Evolutionary conservation across 2,113 vertebrate genomes (phyloP).

Genomic region (Ornithorhynchus anatinus): DNA sequence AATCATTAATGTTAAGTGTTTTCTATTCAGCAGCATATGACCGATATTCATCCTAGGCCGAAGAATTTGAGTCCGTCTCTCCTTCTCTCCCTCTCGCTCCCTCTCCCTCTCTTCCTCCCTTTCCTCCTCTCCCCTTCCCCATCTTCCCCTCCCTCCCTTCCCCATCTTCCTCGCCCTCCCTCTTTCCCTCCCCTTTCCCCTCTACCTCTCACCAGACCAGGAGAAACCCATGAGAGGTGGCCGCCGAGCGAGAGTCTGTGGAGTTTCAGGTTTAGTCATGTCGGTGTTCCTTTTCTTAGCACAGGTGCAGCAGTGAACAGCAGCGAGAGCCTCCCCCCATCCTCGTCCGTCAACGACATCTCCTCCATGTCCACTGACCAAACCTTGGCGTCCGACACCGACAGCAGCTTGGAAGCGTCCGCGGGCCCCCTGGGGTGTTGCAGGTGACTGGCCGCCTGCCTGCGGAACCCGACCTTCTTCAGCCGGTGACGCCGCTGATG

Average conservation of each 20-base stretch:
- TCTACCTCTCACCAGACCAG: too few species aligned
- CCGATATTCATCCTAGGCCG: too few species aligned
- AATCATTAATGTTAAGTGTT: too few species aligned
- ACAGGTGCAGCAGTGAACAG: constrained; percentile 99
- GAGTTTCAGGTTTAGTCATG: constrained; percentile 86
- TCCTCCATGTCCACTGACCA: constrained; percentile 99
- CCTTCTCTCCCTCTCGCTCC: too few species aligned
- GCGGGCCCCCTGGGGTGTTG: constrained; percentile 98
- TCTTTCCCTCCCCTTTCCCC: too few species aligned
- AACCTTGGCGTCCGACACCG: constrained; percentile 98
- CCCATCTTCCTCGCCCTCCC: too few species aligned
- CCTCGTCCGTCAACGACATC: constrained; percentile 98
- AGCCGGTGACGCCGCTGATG: constrained; percentile 83
- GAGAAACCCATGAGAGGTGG: too few species aligned
- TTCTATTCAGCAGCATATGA: too few species aligned
- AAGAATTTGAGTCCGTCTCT: too few species aligned
- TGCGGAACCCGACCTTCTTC: constrained; percentile 98
- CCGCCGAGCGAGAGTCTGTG: not conserved
- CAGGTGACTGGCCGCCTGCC: constrained; percentile 99
- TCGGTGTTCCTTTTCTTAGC: constrained; percentile 95
- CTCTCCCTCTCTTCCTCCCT: too few species aligned
- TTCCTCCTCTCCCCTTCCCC: too few species aligned
- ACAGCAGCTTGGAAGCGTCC: constrained; percentile 99
- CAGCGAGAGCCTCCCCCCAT: constrained; percentile 98
- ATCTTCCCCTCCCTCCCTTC: too few species aligned